Conservation (phyloP, 2,888 invertebrate species). For the Argynnis bischoffii region DNA sequence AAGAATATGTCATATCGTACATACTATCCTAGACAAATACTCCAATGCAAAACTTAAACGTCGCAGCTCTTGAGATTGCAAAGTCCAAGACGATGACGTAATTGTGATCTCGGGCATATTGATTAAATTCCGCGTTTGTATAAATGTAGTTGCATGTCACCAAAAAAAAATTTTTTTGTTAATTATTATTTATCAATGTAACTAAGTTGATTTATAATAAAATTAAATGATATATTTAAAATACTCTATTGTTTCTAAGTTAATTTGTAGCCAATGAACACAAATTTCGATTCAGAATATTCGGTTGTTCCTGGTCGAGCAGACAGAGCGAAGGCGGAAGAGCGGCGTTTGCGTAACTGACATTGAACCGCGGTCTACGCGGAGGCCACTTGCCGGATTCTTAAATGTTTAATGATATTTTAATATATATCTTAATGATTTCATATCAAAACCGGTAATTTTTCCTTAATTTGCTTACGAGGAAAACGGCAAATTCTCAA, state of each 20-base stretch:
- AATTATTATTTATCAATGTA: no score
- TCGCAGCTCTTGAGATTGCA: conserved; percentile 8
- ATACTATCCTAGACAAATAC: conserved; percentile 7
- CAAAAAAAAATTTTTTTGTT: no score
- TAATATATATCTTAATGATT: conserved; percentile 48
- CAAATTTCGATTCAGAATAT: conserved; percentile 61
- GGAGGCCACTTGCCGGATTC: conserved; percentile 74
- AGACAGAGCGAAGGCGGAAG: conserved; percentile 65
- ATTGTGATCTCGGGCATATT: conserved; percentile 15
- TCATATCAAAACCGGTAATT: conserved; percentile 41
- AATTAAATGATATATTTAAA: no score
- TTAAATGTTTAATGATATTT: conserved; percentile 61
- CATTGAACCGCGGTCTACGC: conserved; percentile 74
- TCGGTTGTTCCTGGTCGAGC: conserved; percentile 65
- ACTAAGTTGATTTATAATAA: no score
- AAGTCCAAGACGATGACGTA: conserved; percentile 29
- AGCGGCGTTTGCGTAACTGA: conserved; percentile 79
- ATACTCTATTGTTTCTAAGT: no score
- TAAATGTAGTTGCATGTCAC: neutral
- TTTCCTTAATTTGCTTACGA: conserved; percentile 42
- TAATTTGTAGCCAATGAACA: conserved; percentile 40
- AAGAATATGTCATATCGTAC: conserved; percentile 9
- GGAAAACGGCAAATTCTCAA: conserved; percentile 51
- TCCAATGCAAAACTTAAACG: conserved; percentile 12
- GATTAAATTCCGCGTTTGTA: conserved; percentile 19